phyloP scores from a whole-genome alignment of 2,888 invertebrate species.

The Ramazzottius varieornatus region DNA sequence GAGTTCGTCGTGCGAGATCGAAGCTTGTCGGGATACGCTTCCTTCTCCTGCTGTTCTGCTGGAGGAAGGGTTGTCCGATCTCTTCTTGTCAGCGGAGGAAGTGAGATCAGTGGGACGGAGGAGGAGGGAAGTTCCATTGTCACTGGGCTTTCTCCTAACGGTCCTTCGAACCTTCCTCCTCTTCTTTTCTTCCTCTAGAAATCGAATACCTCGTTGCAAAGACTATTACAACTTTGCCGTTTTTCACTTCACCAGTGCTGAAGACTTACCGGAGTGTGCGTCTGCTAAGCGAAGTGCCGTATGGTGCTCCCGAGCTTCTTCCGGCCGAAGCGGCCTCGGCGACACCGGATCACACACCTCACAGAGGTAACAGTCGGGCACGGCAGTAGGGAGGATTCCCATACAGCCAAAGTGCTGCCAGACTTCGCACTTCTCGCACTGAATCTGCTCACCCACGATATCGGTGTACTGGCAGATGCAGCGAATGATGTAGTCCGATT shows the following conservation, averaged over 20 bases:
- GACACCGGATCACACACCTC: background rate
- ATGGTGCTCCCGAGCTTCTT: background rate
- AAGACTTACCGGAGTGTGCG: background rate
- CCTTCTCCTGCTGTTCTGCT: no score
- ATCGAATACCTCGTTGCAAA: background rate
- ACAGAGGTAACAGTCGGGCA: constrained; percentile 3
- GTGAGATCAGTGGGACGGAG: background rate
- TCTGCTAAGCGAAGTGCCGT: background rate
- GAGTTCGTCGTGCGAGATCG: background rate
- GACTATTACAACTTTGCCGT: no score
- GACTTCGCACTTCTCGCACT: constrained; percentile 1
- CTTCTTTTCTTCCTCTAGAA: no score
- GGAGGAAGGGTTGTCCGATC: background rate
- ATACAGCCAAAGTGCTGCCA: constrained; percentile 4
- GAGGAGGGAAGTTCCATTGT: background rate
- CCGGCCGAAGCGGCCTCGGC: background rate
- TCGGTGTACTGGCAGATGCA: background rate
- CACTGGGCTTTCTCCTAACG: background rate
- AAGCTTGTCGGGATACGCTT: no score
- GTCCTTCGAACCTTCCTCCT: no score
- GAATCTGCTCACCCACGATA: background rate
- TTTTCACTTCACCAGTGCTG: no score
- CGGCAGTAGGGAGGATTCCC: background rate
- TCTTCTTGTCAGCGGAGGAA: background rate
- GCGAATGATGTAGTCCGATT: background rate